Percentiles rank a stretch among this genome's conserved stretches.
Conservation (phyloP, 2,797 vertebrate genomes). For the Brotogeris chrysoptera region DNA sequence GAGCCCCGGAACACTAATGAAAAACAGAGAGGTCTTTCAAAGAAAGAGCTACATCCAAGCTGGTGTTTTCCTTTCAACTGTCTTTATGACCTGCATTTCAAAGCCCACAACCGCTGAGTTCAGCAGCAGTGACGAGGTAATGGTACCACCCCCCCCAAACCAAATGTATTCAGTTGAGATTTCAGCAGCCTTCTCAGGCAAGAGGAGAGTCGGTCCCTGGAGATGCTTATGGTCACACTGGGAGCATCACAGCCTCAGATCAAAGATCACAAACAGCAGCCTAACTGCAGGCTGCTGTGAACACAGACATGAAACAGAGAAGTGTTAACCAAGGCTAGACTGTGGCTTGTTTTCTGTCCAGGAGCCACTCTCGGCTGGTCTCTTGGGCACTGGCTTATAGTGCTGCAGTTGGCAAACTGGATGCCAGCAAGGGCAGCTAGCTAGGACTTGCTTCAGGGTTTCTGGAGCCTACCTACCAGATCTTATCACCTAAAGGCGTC, state of each 20-base stretch:
- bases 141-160: no score
- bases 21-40: neutral
- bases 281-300: neutral
- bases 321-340: conserved; percentile 38
- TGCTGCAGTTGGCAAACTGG: neutral
- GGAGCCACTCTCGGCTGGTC: neutral
- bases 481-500: neutral
- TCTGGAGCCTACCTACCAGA: neutral
- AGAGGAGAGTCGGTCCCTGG: neutral
- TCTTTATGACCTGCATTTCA: neutral
- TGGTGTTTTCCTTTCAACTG: neutral
- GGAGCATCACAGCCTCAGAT: neutral
- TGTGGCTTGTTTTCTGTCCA: conserved; percentile 9
- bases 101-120: neutral
- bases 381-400: neutral
- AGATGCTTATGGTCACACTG: neutral
- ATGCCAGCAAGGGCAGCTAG: neutral
- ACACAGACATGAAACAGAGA: neutral
- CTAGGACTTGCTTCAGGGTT: neutral
- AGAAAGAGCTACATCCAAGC: neutral
- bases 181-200: neutral
- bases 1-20: neutral
- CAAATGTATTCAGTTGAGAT: neutral
- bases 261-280: neutral
- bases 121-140: neutral